Percentiles rank a stretch among this genome's conserved stretches.
Conservation (phyloP, 2,888 invertebrate genomes). For the Heteropelma amictum region DNA sequence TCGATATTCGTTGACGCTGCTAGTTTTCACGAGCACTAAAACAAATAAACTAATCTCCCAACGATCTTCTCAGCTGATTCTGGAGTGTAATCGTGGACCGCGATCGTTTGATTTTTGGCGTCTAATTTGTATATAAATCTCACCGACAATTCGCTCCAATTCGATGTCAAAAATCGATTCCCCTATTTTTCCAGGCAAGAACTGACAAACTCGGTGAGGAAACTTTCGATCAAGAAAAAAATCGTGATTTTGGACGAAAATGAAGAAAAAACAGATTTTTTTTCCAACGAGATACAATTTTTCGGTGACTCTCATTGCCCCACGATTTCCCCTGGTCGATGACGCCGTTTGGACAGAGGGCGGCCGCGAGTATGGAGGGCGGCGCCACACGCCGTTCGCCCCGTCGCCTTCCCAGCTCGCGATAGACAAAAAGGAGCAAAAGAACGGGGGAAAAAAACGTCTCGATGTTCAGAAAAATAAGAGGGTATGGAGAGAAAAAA, state of each 20-base stretch:
- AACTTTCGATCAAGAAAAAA: neutral
- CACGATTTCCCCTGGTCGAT: neutral
- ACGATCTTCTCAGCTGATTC: too few species aligned
- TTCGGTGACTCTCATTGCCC: neutral
- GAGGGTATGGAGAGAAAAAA: constrained; percentile 32
- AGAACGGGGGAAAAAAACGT: constrained; percentile 58
- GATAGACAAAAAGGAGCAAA: constrained; percentile 63
- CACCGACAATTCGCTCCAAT: too few species aligned
- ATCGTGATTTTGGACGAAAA: neutral
- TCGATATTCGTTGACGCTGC: too few species aligned
- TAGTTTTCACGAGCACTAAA: too few species aligned
- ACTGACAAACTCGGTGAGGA: too few species aligned
- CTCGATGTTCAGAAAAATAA: constrained; percentile 20
- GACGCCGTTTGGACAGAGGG: constrained; percentile 36
- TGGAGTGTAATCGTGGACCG: too few species aligned
- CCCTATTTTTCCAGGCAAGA: too few species aligned
- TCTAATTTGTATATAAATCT: too few species aligned
- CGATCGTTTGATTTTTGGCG: too few species aligned
- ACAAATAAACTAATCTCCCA: too few species aligned
- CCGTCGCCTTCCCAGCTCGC: constrained; percentile 54
- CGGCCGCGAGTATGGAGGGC: constrained; percentile 67
- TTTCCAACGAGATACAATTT: neutral
- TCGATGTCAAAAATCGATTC: too few species aligned
- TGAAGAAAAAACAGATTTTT: neutral
- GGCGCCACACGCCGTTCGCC: constrained; percentile 75